phyloP scores from a whole-genome alignment of 2,888 invertebrate genomes.

The Drosophila suboccidentalis region DNA sequence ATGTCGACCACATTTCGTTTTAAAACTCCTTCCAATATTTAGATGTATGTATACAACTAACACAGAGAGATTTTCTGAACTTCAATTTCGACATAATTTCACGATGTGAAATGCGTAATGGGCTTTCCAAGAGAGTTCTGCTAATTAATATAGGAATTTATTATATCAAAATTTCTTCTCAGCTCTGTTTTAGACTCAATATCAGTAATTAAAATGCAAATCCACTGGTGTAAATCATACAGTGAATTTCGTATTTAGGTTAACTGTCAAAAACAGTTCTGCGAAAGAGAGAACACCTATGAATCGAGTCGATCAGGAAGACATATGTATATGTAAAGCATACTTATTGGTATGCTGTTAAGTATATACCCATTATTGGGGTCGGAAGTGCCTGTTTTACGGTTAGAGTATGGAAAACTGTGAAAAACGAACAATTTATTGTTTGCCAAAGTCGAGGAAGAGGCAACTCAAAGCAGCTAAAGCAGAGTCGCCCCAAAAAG shows the following conservation, averaged over 20 bases:
- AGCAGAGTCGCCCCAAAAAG: conserved; percentile 6
- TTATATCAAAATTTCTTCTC: no score
- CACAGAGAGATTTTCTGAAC: not conserved
- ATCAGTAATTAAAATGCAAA: no score
- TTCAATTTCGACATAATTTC: not conserved
- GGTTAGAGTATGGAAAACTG: conserved; percentile 15
- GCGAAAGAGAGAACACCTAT: not conserved
- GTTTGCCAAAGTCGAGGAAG: conserved; percentile 42
- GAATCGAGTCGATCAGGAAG: not conserved
- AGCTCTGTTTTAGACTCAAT: no score
- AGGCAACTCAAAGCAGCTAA: conserved; percentile 14
- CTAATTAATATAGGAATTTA: no score
- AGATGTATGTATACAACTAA: no score
- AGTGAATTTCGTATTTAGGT: not conserved
- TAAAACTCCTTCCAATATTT: no score
- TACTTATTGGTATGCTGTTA: not conserved
- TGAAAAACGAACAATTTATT: conserved; percentile 42
- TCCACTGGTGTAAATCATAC: no score
- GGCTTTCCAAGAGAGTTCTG: no score
- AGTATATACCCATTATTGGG: conserved; percentile 7
- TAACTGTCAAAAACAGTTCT: not conserved
- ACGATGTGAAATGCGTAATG: no score
- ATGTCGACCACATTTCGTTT: no score
- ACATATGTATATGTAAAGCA: not conserved
- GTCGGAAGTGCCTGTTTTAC: conserved; percentile 16